Conservation (phyloP, 2,888 invertebrate species). For the Acleris laterana region DNA sequence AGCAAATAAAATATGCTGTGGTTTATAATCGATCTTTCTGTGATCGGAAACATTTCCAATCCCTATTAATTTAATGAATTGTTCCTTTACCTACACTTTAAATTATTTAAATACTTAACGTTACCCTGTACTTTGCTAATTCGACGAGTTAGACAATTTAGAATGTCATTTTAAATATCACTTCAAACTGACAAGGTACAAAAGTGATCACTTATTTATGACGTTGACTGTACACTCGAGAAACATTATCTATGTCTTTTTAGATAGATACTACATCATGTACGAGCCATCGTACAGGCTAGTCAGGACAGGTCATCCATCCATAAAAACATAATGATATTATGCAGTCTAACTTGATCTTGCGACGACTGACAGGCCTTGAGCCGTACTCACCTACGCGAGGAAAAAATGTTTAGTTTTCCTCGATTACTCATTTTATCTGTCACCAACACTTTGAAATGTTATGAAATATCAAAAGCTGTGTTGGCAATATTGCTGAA, state of each 20-base stretch:
- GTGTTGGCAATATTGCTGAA: no score
- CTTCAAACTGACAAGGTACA: no score
- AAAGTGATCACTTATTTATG: slow-evolving; percentile 7
- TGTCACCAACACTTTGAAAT: neutral
- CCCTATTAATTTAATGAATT: no score
- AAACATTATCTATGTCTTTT: slow-evolving; percentile 27
- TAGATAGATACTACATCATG: slow-evolving; percentile 26
- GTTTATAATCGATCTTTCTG: no score
- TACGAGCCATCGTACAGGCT: slow-evolving; percentile 20
- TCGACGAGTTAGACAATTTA: no score
- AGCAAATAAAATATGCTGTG: no score
- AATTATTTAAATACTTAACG: no score
- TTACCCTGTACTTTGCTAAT: no score
- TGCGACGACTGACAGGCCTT: no score
- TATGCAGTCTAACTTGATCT: slow-evolving; percentile 15
- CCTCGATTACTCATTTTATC: neutral
- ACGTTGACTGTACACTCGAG: slow-evolving; percentile 17
- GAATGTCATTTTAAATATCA: neutral
- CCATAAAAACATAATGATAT: slow-evolving; percentile 36
- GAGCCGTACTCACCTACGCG: neutral
- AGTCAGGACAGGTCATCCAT: slow-evolving; percentile 29
- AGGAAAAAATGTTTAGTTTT: neutral
- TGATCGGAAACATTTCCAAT: no score
- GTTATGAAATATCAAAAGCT: neutral
- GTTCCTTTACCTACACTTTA: no score